Base-by-base conservation (phyloP, 2,888 invertebrate species). In the Trichopria drosophilae region DNA sequence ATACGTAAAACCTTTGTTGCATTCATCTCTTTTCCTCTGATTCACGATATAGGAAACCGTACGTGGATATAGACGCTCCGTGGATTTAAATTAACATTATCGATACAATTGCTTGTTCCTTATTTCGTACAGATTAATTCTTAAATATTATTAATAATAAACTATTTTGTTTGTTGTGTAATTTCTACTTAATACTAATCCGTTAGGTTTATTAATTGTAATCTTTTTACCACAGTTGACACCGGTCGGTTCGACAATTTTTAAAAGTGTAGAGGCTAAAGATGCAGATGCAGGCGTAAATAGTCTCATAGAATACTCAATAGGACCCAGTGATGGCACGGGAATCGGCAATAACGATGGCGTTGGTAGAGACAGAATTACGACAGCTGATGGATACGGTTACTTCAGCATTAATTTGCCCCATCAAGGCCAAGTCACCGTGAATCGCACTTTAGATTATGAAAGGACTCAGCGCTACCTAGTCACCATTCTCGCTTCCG, bases 211-310 rank as follows among this genome's bases (percentile, higher is more conserved):
- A 26, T 26, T 26, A 26, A 26, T 26, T 1, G 9, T n/a, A 26
- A 9, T 26, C 1, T 55, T 57, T 55, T 51, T 57, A 63, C 79
- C 81, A n/a, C 80, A 93, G 92, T 80, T 90, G 59, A 88, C 90
- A 43, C 90, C 92, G 35, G 83, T 93, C 51, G 93, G 90, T 26
- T 88, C 90, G 10, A 91, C 90, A 16, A 84, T 93, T 64, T 93
- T 90, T 77, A 86, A 89, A 63, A 85, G 86, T 57, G 83, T 93
- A 52, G 82, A 84, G 54, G 91, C 93, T 1, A 79, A 82, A 47
- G 93, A 93, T 72, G 85, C 85, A 46, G 93, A 93, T 72, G 87
- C 90, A 1, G 92, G 93, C 34, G 90, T 91, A 57, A 93, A 93
- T 71, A 92, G 91, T 34, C 81, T 92, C 34, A 85, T 93, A 3